A percentile compares a stretch with the other conserved stretches of the same genome.
Evolutionary conservation across 2,797 vertebrate species (phyloP).

Genomic region (Sebastes taczanowskii): DNA sequence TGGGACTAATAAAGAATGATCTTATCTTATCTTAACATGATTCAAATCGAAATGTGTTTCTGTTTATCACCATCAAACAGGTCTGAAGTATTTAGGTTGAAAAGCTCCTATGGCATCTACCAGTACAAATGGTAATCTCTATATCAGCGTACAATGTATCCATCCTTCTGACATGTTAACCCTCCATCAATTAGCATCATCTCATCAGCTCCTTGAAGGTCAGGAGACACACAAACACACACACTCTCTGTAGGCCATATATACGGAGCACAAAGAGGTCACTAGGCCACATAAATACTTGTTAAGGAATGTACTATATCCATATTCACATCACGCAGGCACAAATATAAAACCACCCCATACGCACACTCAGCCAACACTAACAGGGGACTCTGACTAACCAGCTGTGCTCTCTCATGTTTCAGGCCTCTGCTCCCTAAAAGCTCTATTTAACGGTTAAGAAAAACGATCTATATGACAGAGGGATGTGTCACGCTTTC

Average conservation of each 20-base stretch:
- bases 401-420: conserved; percentile 8
- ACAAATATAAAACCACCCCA: neutral
- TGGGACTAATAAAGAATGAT: no score
- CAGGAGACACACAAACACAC: conserved; percentile 1
- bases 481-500: neutral
- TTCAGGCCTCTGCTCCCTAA: neutral
- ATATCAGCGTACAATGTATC: neutral
- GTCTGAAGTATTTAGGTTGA: no score
- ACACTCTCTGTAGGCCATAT: neutral
- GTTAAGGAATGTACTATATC: neutral
- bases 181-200: conserved; percentile 6
- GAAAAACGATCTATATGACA: neutral
- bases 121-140: neutral
- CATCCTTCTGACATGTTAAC: neutral
- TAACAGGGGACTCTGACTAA: neutral
- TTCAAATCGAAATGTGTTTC: no score
- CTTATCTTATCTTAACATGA: no score
- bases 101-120: no score
- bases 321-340: neutral
- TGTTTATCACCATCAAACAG: no score
- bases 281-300: neutral
- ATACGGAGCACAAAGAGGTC: neutral
- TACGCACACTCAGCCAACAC: neutral
- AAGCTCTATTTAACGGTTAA: neutral
- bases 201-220: neutral